Evolutionary conservation across 1,140 invertebrate species (phyloP).

Genomic region (Schlechtendalia chinensis): DNA sequence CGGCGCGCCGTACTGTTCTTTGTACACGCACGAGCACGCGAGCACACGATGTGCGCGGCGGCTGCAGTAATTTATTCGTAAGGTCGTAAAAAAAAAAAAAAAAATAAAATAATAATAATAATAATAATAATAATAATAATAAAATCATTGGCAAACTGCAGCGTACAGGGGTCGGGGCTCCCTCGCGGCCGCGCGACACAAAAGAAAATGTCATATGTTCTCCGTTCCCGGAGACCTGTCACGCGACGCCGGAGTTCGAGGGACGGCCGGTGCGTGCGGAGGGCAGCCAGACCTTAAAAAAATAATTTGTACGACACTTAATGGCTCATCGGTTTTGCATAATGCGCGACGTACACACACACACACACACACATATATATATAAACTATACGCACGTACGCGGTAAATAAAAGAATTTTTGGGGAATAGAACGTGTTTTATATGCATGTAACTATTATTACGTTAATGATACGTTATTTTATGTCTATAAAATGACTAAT

Average conservation of each 20-base stretch:
- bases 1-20: not conserved
- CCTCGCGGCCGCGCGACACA: not conserved
- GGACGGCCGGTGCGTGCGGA: not conserved
- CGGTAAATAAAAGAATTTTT: no score
- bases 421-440: no score
- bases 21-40: not conserved
- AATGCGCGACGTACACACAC: not conserved
- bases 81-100: not conserved
- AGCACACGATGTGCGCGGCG: no score
- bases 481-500: no score
- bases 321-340: conserved; percentile 50
- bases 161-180: not conserved
- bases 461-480: no score
- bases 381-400: no score
- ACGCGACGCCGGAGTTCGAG: conserved; percentile 10
- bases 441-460: no score
- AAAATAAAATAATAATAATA: no score
- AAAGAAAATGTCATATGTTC: conserved; percentile 48
- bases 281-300: conserved; percentile 30
- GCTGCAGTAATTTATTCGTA: conserved; percentile 39
- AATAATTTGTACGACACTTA: conserved; percentile 49
- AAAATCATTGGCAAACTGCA: conserved; percentile 33
- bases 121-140: conserved; percentile 10
- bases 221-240: conserved; percentile 42
- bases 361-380: no score